phyloP scores from a whole-genome alignment of 2,113 vertebrate genomes.

The Thomomys bottae region DNA sequence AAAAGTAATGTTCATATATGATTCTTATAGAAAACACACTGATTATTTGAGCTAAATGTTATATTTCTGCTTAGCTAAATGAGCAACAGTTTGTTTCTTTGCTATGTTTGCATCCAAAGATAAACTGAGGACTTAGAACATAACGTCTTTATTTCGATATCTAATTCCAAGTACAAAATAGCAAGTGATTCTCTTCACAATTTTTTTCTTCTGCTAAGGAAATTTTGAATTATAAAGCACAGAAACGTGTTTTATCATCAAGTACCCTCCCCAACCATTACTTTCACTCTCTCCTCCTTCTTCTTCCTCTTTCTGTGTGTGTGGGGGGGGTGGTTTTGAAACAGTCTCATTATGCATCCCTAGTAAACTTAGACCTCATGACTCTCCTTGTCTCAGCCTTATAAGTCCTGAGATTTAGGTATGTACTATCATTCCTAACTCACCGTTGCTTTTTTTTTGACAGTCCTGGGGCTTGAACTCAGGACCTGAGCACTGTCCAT shows the following conservation, averaged over 20 bases:
- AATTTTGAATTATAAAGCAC: slow-evolving; percentile 7
- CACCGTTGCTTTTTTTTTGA: too few relatives aligned
- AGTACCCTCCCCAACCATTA: not conserved
- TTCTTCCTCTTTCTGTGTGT: not conserved
- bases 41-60: not conserved
- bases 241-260: not conserved
- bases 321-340: too few relatives aligned
- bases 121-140: not conserved
- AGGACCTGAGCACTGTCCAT: too few relatives aligned
- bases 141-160: not conserved
- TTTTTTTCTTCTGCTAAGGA: not conserved
- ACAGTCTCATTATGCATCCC: not conserved
- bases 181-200: not conserved
- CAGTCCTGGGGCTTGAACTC: too few relatives aligned
- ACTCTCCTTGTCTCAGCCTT: too few relatives aligned
- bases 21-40: not conserved
- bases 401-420: too few relatives aligned
- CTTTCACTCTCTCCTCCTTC: not conserved
- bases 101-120: not conserved
- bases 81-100: not conserved
- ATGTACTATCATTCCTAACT: too few relatives aligned
- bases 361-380: too few relatives aligned
- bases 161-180: slow-evolving; percentile 19
- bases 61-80: not conserved
- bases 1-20: not conserved